A percentile compares a stretch with the other conserved stretches of the same genome.
Evolutionary conservation across 2,888 invertebrate genomes (phyloP).

Genomic region (Anticlea derivata): DNA sequence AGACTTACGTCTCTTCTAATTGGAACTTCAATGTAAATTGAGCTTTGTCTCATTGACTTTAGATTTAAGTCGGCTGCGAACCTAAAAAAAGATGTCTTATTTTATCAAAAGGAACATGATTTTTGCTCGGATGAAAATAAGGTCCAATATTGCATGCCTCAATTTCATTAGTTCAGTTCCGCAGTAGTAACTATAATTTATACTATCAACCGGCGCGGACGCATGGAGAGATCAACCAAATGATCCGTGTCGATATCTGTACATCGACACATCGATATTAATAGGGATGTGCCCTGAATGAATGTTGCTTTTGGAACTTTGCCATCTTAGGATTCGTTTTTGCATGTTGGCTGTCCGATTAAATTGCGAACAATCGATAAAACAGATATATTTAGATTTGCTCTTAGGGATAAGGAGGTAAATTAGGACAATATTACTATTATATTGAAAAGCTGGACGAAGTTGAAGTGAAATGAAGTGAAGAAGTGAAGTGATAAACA

Average conservation of each 20-base stretch:
- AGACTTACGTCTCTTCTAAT: not conserved
- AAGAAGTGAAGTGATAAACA: too few relatives aligned
- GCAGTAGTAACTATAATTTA: not conserved
- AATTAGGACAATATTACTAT: not conserved
- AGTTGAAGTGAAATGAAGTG: too few relatives aligned
- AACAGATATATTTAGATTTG: slow-evolving; percentile 12
- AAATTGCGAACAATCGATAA: slow-evolving; percentile 16
- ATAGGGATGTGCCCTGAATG: slow-evolving; percentile 46
- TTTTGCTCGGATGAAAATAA: not conserved
- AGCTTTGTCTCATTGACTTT: not conserved
- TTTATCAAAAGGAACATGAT: not conserved
- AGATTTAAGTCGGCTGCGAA: too few relatives aligned
- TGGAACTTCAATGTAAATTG: not conserved
- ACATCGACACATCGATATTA: slow-evolving; percentile 22
- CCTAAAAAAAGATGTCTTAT: too few relatives aligned
- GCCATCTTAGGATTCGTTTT: slow-evolving; percentile 35
- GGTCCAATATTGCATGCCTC: not conserved
- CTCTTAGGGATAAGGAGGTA: slow-evolving; percentile 7
- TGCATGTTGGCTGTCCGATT: slow-evolving; percentile 24
- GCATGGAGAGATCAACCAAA: slow-evolving; percentile 11
- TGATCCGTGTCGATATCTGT: slow-evolving; percentile 24
- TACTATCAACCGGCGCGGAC: slow-evolving; percentile 4
- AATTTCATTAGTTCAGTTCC: not conserved
- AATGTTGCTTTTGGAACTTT: slow-evolving; percentile 39
- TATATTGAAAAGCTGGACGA: too few relatives aligned